These are phyloP conservation scores for Aplocera efformata DNA, from an alignment of 2,888 invertebrate genomes.

Conservation along the genomic window DNA sequence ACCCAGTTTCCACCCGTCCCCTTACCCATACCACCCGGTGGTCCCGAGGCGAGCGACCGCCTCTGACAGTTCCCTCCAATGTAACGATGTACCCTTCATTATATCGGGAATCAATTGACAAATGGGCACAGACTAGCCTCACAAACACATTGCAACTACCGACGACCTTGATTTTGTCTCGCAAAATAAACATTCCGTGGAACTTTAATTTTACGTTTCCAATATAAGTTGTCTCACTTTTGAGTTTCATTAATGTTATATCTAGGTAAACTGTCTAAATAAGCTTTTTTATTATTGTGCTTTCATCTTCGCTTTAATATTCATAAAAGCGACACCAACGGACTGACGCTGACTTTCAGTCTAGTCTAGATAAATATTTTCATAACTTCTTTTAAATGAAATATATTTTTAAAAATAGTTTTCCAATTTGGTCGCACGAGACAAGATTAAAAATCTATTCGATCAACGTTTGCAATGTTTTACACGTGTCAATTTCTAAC, in stretches of 20 bases:
- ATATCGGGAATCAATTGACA: slow-evolving; percentile 79
- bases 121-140: slow-evolving; percentile 54
- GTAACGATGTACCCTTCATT: slow-evolving; percentile 76
- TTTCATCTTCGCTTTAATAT: slow-evolving; percentile 4
- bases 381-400: too few relatives aligned
- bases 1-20: slow-evolving; percentile 39
- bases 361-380: too few relatives aligned
- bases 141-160: slow-evolving; percentile 36
- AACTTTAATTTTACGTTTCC: slow-evolving; percentile 37
- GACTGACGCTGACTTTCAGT: too few relatives aligned
- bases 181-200: slow-evolving; percentile 41
- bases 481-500: slow-evolving; percentile 8
- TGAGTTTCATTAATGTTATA: slow-evolving; percentile 30
- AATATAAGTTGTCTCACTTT: slow-evolving; percentile 43
- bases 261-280: slow-evolving; percentile 18
- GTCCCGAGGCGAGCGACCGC: slow-evolving; percentile 65
- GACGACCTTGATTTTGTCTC: slow-evolving; percentile 55
- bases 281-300: slow-evolving; percentile 25
- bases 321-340: too few relatives aligned
- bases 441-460: slow-evolving; percentile 5
- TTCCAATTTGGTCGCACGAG: too few relatives aligned
- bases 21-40: slow-evolving; percentile 54
- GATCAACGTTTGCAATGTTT: slow-evolving; percentile 3
- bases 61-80: slow-evolving; percentile 69
- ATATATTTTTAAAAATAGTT: too few relatives aligned